Conservation (phyloP, 1,140 invertebrate genomes). For the Oryctes rhinoceros region DNA sequence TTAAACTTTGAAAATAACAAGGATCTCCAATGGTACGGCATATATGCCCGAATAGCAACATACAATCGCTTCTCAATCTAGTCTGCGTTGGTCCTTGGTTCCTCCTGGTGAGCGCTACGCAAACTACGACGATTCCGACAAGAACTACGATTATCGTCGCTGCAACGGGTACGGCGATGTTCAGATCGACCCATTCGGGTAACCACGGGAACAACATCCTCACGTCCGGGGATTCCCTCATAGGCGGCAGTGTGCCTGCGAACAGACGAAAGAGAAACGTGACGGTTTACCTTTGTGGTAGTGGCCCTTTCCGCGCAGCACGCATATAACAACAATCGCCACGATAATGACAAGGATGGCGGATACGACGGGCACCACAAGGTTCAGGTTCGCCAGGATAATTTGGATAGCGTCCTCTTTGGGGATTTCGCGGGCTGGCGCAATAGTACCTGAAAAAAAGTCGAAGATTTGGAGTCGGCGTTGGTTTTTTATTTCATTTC, state of each 20-base stretch:
- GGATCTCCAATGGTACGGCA: no score
- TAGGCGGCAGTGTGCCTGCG: conserved; percentile 80
- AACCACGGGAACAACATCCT: conserved; percentile 79
- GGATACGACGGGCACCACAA: conserved; percentile 92
- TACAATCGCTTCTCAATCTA: conserved; percentile 77
- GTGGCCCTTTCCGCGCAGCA: conserved; percentile 81
- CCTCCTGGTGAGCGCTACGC: conserved; percentile 81
- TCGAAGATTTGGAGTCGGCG: conserved; percentile 23
- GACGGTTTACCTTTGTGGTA: conserved; percentile 79
- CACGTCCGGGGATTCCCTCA: conserved; percentile 68
- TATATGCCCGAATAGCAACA: conserved; percentile 47
- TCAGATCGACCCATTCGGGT: conserved; percentile 85
- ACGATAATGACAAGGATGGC: conserved; percentile 91
- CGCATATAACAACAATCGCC: conserved; percentile 90
- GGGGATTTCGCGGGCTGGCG: conserved; percentile 85
- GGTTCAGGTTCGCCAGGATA: conserved; percentile 87
- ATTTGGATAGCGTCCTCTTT: conserved; percentile 85
- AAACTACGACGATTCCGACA: conserved; percentile 88
- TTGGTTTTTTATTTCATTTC: background rate
- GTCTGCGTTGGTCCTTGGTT: conserved; percentile 78
- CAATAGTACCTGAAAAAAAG: conserved; percentile 89
- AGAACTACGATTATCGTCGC: conserved; percentile 87
- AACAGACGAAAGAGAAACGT: conserved; percentile 56
- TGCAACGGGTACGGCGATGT: conserved; percentile 83
- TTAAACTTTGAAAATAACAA: no score